Evolutionary conservation across 2,888 invertebrate species (phyloP).

Genomic region (Automeris io): DNA sequence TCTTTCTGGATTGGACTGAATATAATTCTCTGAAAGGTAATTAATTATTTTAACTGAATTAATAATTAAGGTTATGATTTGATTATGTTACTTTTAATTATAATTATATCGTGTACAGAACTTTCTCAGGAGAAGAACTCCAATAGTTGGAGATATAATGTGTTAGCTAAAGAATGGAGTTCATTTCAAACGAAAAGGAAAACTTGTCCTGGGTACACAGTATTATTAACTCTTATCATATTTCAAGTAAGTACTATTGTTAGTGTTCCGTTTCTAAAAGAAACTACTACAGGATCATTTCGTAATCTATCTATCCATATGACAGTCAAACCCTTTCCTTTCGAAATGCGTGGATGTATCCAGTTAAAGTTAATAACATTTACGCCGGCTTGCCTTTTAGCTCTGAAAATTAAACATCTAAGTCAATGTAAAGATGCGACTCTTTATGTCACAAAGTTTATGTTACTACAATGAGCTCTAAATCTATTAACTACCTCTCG

Average conservation of each 20-base stretch:
- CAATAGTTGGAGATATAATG: conserved; percentile 35
- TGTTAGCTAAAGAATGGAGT: conserved; percentile 52
- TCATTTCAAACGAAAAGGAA: conserved; percentile 45
- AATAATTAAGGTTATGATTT: neutral
- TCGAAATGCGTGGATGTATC: too few relatives aligned
- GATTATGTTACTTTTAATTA: neutral
- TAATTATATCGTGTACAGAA: neutral
- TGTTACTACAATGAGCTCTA: too few relatives aligned
- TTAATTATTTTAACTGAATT: conserved; percentile 6
- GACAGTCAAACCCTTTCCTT: too few relatives aligned
- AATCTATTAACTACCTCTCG: too few relatives aligned
- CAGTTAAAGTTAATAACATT: too few relatives aligned
- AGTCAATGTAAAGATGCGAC: too few relatives aligned
- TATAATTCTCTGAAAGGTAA: conserved; percentile 54
- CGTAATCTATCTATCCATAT: neutral
- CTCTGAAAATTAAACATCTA: too few relatives aligned
- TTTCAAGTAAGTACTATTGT: conserved; percentile 47
- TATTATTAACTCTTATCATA: conserved; percentile 35
- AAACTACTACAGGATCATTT: too few relatives aligned
- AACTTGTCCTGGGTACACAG: conserved; percentile 39
- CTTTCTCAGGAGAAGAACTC: conserved; percentile 14
- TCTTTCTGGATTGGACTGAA: conserved; percentile 61
- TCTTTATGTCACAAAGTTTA: too few relatives aligned
- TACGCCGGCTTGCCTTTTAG: too few relatives aligned
- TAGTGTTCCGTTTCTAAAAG: too few relatives aligned